Evolutionary conservation across 1,140 invertebrate species (phyloP).

Genomic region (Oncopodura yosiiana): DNA sequence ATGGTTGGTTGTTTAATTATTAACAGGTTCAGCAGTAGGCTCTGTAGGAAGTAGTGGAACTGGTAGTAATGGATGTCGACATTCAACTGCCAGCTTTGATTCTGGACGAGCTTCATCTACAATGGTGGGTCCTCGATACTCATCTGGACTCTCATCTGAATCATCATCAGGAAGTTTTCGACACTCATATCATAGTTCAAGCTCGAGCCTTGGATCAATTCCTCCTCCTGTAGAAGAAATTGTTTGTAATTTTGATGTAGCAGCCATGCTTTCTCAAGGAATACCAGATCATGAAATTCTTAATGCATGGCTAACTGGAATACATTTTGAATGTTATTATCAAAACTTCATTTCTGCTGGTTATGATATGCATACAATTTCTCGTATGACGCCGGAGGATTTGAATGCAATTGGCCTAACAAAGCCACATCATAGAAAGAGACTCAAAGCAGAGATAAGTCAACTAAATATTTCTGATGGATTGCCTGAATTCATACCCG

Average conservation of each 20-base stretch:
- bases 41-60: slow-evolving; percentile 43
- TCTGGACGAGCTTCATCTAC: slow-evolving; percentile 73
- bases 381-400: slow-evolving; percentile 93
- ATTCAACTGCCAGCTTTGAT: slow-evolving; percentile 84
- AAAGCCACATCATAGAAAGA: slow-evolving; percentile 92
- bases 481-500: slow-evolving; percentile 81
- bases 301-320: slow-evolving; percentile 80
- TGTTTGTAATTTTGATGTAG: slow-evolving; percentile 46
- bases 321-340: slow-evolving; percentile 94
- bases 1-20: slow-evolving; percentile 36
- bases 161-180: slow-evolving; percentile 42
- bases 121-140: slow-evolving; percentile 41
- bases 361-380: slow-evolving; percentile 95
- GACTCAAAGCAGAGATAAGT: slow-evolving; percentile 90
- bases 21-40: slow-evolving; percentile 27
- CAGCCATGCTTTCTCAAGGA: slow-evolving; percentile 49
- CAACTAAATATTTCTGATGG: slow-evolving; percentile 88
- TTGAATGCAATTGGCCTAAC: slow-evolving; percentile 64
- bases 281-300: slow-evolving; percentile 65
- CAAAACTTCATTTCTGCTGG: slow-evolving; percentile 86
- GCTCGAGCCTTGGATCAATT: slow-evolving; percentile 48
- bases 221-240: slow-evolving; percentile 39
- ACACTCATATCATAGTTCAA: slow-evolving; percentile 49
- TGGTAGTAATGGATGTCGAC: slow-evolving; percentile 58
- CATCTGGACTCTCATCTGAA: slow-evolving; percentile 46